Conservation (phyloP, 2,113 vertebrate species). For the Petrocephalus microphthalmus region DNA sequence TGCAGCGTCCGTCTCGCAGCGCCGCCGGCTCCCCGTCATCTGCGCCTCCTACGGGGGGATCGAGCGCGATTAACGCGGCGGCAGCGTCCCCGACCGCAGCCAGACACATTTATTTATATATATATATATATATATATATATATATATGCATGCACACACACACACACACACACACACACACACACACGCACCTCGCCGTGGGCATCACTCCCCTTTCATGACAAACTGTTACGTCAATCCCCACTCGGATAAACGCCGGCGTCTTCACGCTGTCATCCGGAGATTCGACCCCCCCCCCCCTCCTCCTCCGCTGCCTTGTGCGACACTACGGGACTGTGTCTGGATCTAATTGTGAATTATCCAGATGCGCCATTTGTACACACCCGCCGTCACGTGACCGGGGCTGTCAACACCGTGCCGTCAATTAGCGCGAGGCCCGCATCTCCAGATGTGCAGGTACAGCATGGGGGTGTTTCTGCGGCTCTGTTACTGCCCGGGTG, state of each 20-base stretch:
- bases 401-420: neutral
- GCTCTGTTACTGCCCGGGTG: neutral
- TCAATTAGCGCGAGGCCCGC: neutral
- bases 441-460: too few species aligned
- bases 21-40: slow-evolving; percentile 8
- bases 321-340: neutral
- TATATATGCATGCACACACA: too few species aligned
- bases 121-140: neutral
- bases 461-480: too few species aligned
- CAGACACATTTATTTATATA: slow-evolving; percentile 7
- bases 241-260: neutral
- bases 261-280: neutral
- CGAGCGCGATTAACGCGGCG: slow-evolving; percentile 12
- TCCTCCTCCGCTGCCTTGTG: neutral
- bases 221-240: neutral
- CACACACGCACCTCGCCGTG: neutral
- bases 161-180: too few species aligned
- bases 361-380: slow-evolving; percentile 11
- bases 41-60: neutral
- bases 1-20: neutral
- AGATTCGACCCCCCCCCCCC: neutral
- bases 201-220: slow-evolving; percentile 7
- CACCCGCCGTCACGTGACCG: neutral
- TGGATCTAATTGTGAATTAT: slow-evolving; percentile 14
- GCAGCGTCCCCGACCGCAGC: slow-evolving; percentile 15